Base-by-base conservation (phyloP, 2,797 vertebrate genomes). In the Amphiprion clarkii region DNA sequence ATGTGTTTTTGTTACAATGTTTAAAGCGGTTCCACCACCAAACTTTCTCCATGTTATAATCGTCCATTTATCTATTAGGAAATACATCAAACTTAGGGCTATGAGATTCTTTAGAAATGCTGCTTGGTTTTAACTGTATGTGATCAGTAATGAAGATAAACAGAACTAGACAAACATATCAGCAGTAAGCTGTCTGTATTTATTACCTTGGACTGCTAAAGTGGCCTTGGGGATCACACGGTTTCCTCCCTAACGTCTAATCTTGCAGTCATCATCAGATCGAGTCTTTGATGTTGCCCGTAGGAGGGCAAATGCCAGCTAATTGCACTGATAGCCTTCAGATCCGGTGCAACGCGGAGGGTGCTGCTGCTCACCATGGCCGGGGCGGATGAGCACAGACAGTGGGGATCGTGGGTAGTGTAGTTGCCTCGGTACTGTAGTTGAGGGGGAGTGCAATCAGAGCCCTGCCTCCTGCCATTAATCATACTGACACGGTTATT, bases 401-500 rank as follows among this genome's bases (percentile, higher is more conserved):
- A 73, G 58, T 1, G 65, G 77, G 78, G 70, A 87, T 71, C 6
- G 48, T 87, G 87, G 87, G 84, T 86, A 87, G 77, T 79, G 89
- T 87, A 76, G 87, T 87, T 60, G 55, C 73, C 60, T 78, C 39
- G 63, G 80, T 71, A 61, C 66, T 79, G 82, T 75, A 69, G 85
- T 73, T 71, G 65, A 90, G 80, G 61, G 71, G 78, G 85, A 76
- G 74, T 71, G 76, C 85, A 92, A 90, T 87, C 83, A 83, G 78
- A 85, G 74, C 49, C 36, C 25, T 78, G 79, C 86, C 72, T 82
- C 57, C 57, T 19, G 70, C 75, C 86, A 90, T 91, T 90, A 91
- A 94, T 94, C 92, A 93, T 74, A 74, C 85, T 79, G 91, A 88
- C 90, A 89, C 46, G 55, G 82, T 93, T 92, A 94, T 94, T 93